These are phyloP conservation scores for Myiozetetes cayanensis DNA, from an alignment of 2,113 vertebrate genomes.

Conservation along the genomic window DNA sequence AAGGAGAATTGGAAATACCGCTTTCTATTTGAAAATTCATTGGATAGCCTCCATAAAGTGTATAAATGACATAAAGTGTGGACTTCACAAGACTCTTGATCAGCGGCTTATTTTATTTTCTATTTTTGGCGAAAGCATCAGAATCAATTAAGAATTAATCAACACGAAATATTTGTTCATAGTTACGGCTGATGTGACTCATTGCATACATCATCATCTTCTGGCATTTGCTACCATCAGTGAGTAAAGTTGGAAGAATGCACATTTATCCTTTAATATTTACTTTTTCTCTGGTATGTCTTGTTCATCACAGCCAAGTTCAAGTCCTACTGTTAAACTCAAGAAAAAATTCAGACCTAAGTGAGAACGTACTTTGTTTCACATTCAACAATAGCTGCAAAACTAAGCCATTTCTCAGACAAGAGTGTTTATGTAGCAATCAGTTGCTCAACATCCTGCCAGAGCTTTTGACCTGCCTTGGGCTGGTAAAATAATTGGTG, in stretches of 20 bases:
- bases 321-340: not conserved
- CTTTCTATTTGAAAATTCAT: not conserved
- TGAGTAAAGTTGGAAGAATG: not conserved
- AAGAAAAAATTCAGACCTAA: not conserved
- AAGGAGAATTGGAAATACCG: not conserved
- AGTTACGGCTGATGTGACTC: not conserved
- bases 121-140: not conserved
- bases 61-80: not conserved
- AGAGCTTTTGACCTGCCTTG: not conserved
- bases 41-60: not conserved
- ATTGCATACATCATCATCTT: not conserved
- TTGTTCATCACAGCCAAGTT: not conserved
- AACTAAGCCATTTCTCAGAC: not conserved
- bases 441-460: not conserved
- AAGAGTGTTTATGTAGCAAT: not conserved
- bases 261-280: not conserved
- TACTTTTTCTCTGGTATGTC: not conserved
- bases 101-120: not conserved
- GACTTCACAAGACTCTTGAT: not conserved
- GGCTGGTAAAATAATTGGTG: not conserved
- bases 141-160: constrained; percentile 7
- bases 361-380: not conserved
- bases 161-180: not conserved
- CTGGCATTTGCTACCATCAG: not conserved
- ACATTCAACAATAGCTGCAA: not conserved